A percentile compares a stretch with the other conserved stretches of the same genome.
Evolutionary conservation across 1,140 invertebrate species (phyloP).

Genomic region (Druon quercuslanigerum): DNA sequence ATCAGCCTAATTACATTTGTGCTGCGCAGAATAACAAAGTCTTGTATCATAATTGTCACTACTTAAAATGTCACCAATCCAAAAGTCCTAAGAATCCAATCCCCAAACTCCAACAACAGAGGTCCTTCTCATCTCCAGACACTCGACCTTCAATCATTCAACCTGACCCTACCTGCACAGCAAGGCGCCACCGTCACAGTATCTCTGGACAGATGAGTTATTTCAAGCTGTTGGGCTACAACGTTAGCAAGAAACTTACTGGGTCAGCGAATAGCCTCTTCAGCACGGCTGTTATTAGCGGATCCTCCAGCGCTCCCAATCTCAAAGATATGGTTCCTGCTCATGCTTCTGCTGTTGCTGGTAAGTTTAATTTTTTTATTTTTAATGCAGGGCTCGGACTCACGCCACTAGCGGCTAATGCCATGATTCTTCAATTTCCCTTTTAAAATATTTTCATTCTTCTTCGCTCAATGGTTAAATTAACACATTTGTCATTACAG

Average conservation of each 20-base stretch:
- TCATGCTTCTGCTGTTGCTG: slow-evolving; percentile 81
- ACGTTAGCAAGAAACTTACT: slow-evolving; percentile 81
- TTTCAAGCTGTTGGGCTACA: slow-evolving; percentile 89
- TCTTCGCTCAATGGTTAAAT: no score
- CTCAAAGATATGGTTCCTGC: slow-evolving; percentile 89
- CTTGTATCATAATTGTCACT: slow-evolving; percentile 46
- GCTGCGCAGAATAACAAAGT: slow-evolving; percentile 9
- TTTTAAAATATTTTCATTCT: background rate
- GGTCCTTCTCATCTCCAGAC: slow-evolving; percentile 74
- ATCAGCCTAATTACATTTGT: background rate
- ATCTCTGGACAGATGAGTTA: slow-evolving; percentile 94
- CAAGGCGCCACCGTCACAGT: slow-evolving; percentile 92
- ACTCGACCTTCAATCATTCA: slow-evolving; percentile 75
- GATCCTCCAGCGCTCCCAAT: slow-evolving; percentile 92
- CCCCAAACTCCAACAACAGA: slow-evolving; percentile 68
- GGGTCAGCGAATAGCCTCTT: slow-evolving; percentile 89
- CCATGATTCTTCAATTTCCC: background rate
- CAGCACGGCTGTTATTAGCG: slow-evolving; percentile 95
- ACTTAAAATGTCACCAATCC: slow-evolving; percentile 45
- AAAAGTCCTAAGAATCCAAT: slow-evolving; percentile 48
- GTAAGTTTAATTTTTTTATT: slow-evolving; percentile 74
- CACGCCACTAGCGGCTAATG: background rate
- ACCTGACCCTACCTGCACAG: slow-evolving; percentile 79
- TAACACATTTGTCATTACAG: no score
- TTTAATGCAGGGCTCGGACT: background rate